These are phyloP conservation scores for Rynchops niger DNA, from an alignment of 2,113 vertebrate species.

Conservation along the genomic window DNA sequence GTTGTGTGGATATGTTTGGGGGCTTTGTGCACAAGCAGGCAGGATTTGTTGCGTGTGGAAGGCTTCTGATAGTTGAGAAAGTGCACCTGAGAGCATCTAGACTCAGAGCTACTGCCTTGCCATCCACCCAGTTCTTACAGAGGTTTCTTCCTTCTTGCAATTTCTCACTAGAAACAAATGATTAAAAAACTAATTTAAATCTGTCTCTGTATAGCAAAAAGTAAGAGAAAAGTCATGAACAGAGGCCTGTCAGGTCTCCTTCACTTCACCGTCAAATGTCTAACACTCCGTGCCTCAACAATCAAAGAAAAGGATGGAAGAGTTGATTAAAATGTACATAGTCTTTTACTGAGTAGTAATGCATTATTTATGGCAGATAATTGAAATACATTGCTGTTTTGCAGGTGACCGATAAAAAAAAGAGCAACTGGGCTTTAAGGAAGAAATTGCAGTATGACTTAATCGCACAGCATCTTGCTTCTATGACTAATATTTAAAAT, in stretches of 20 bases:
- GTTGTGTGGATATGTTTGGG: background rate
- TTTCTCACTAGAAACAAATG: background rate
- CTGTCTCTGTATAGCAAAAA: background rate
- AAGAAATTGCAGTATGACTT: background rate
- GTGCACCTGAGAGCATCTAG: background rate
- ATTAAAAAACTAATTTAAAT: background rate
- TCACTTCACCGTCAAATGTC: background rate
- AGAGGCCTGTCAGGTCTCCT: background rate
- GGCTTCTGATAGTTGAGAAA: background rate
- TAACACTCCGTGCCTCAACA: background rate
- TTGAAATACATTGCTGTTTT: conserved; percentile 35
- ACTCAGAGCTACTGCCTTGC: background rate
- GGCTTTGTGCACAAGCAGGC: background rate
- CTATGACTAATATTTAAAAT: conserved; percentile 35
- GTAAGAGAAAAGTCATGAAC: background rate
- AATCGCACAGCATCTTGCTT: background rate
- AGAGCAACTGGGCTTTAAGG: background rate
- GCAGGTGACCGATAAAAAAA: conserved; percentile 8
- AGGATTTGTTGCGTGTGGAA: background rate
- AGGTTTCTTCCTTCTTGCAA: background rate
- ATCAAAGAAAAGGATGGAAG: background rate
- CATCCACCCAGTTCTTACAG: background rate
- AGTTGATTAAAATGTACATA: background rate
- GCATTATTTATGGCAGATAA: conserved; percentile 44
- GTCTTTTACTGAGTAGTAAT: conserved; percentile 8